Percentiles rank a stretch among this genome's conserved stretches.
These are phyloP conservation scores for Calidris pugnax DNA, from an alignment of 2,113 vertebrate species.

Conservation along the genomic window DNA sequence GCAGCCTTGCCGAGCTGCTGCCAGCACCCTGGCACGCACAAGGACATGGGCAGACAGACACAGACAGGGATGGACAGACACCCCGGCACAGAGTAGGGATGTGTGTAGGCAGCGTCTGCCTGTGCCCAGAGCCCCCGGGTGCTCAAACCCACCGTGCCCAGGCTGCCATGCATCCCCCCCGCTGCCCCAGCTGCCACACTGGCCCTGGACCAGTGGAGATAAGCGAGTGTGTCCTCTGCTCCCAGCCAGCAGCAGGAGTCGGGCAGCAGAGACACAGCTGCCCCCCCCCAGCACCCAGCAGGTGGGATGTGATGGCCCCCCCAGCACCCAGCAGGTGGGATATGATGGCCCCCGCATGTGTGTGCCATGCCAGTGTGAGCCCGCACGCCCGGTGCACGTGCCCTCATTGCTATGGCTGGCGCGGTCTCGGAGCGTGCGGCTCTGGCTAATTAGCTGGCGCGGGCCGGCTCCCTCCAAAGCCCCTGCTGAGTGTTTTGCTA, in stretches of 20 bases:
- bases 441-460: neutral
- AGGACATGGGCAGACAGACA: neutral
- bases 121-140: neutral
- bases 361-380: accelerated
- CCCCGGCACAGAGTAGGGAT: accelerated
- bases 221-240: neutral
- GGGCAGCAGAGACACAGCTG: neutral
- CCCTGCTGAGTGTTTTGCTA: constrained; percentile 27
- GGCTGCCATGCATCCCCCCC: accelerated
- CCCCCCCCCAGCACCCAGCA: accelerated
- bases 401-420: constrained; percentile 45
- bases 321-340: neutral
- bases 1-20: neutral
- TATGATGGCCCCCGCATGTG: accelerated
- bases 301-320: accelerated
- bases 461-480: neutral
- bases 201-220: neutral
- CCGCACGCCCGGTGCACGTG: accelerated
- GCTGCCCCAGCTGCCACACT: accelerated
- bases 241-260: neutral
- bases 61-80: neutral
- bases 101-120: neutral
- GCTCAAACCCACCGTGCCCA: neutral
- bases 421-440: neutral
- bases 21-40: accelerated